These are phyloP conservation scores for Leptinotarsa juncta DNA, from an alignment of 2,888 invertebrate species.

Conservation along the genomic window DNA sequence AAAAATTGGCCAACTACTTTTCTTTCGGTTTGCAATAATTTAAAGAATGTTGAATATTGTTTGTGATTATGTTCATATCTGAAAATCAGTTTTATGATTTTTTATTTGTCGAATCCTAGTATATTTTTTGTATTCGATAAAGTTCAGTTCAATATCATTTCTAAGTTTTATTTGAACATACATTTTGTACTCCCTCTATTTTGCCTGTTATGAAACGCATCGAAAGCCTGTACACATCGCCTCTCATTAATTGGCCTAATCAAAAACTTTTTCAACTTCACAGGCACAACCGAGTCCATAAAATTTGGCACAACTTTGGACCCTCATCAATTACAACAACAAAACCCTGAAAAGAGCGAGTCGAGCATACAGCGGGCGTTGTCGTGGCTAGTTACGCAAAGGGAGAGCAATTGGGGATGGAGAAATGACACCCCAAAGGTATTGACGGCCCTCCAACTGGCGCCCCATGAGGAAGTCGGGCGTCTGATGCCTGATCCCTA, in stretches of 20 bases:
- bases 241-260: neutral
- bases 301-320: slow-evolving; percentile 41
- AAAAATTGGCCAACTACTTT: too few relatives aligned
- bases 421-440: slow-evolving; percentile 87
- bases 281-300: slow-evolving; percentile 44
- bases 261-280: neutral
- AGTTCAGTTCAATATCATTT: too few relatives aligned
- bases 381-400: slow-evolving; percentile 60
- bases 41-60: too few relatives aligned
- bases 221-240: neutral
- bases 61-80: too few relatives aligned
- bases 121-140: too few relatives aligned
- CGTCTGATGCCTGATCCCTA: slow-evolving; percentile 70
- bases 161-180: too few relatives aligned
- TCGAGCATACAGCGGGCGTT: slow-evolving; percentile 75
- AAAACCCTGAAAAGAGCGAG: slow-evolving; percentile 57
- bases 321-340: slow-evolving; percentile 27
- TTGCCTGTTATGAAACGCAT: too few relatives aligned
- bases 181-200: too few relatives aligned
- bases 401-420: slow-evolving; percentile 84
- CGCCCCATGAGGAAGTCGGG: slow-evolving; percentile 59
- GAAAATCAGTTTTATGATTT: too few relatives aligned
- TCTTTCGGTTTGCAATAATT: too few relatives aligned
- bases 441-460: slow-evolving; percentile 81
- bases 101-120: too few relatives aligned